Evolutionary conservation across 2,888 invertebrate species (phyloP), one percentile per base, ranked within the genome.

Genomic region (Oscheius myriophilus): DNA sequence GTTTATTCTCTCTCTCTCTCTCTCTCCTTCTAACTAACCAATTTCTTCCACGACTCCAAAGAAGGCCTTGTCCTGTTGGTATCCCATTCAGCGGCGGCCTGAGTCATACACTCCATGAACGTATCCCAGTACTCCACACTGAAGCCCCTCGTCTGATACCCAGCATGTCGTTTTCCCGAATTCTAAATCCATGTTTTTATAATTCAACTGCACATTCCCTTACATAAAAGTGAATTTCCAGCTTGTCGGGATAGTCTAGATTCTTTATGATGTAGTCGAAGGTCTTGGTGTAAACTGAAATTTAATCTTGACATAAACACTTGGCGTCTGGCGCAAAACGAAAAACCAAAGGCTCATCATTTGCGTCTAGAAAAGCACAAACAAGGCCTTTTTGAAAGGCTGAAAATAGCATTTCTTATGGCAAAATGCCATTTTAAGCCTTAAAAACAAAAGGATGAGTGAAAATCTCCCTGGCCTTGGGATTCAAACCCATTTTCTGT

Each of bases 71-170:
- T 75, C 9, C 82, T 70, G 41, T 77, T 76, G 12, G 79, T 77
- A n/a, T 81, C 82, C 84, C 83, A 83, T 70, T 84, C 84, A 16
- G 82, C 79, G 1, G 84, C 82, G 0, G 84, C 78, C 66, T 84
- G 81, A 1, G 81, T 78, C 79, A 84, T 83, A 43, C 82, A 82
- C 46, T 84, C 85, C 0, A 83, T 80, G 59, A 85, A 85, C 2
- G 87, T 79, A 85, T 88, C 87, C 88, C 88, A 73, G 86, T 87
- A 82, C 80, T 85, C 78, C 65, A 87, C 64, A 80, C 87, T 72
- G 81, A 87, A 83, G 9, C 83, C 82, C 51, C 81, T 68, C 18
- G 80, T 80, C 46, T 82, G 78, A 70, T 83, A 75, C 46, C 74
- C 74, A 7, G 80, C 81, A 59, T 86, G 86, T 41, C 78, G 80